Evolutionary conservation across 2,888 invertebrate genomes (phyloP).

Genomic region (Conchocele bisecta): DNA sequence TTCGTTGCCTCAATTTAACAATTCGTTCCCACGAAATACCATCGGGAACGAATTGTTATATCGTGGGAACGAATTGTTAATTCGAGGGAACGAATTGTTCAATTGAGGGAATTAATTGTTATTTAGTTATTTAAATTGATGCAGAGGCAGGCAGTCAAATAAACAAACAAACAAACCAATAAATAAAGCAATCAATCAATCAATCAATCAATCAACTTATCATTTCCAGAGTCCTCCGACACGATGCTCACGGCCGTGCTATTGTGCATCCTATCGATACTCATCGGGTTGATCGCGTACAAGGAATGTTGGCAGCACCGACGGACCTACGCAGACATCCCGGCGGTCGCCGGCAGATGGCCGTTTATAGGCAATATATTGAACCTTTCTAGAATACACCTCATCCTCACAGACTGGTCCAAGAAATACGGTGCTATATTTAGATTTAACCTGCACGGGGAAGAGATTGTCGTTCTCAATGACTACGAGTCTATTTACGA

Average conservation of each 20-base stretch:
- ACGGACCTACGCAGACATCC: conserved; percentile 45
- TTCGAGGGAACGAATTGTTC: no score
- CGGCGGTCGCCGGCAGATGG: conserved; percentile 56
- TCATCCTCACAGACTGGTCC: conserved; percentile 65
- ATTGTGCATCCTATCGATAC: background rate
- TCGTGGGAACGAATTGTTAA: no score
- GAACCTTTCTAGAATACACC: conserved; percentile 64
- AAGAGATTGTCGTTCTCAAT: conserved; percentile 75
- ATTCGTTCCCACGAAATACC: no score
- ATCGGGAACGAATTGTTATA: no score
- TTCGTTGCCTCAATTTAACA: no score
- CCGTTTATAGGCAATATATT: conserved; percentile 68
- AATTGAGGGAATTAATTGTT: no score
- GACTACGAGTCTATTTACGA: conserved; percentile 68
- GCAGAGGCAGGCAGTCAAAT: no score
- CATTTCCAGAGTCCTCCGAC: no score
- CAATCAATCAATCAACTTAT: no score
- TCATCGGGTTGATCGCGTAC: background rate
- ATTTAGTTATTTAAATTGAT: no score
- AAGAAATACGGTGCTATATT: conserved; percentile 71
- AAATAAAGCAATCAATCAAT: no score
- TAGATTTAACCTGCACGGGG: conserved; percentile 63
- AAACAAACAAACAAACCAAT: no score
- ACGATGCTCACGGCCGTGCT: conserved; percentile 1
- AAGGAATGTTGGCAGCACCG: background rate